phyloP scores from a whole-genome alignment of 2,888 invertebrate genomes.

The Lochmaea capreae region DNA sequence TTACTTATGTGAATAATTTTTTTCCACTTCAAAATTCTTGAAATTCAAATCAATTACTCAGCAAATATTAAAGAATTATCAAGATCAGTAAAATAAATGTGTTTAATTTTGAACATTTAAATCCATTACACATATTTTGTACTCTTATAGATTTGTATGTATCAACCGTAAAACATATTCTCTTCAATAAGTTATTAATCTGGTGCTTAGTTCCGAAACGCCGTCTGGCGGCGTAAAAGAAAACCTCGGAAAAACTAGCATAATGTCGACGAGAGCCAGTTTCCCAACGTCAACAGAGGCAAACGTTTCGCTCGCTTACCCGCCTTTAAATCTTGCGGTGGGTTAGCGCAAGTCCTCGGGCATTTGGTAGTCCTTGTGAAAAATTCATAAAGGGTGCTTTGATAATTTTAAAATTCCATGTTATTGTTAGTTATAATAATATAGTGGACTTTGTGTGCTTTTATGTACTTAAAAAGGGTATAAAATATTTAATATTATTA shows the following conservation, averaged over 20 bases:
- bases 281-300: slow-evolving; percentile 38
- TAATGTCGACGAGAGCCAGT: slow-evolving; percentile 41
- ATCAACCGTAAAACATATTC: not conserved
- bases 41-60: no score
- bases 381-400: slow-evolving; percentile 20
- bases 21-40: no score
- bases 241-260: slow-evolving; percentile 38
- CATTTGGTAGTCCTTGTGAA: slow-evolving; percentile 14
- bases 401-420: slow-evolving; percentile 15
- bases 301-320: slow-evolving; percentile 38
- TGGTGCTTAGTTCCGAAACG: slow-evolving; percentile 18
- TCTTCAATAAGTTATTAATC: not conserved
- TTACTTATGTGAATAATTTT: no score
- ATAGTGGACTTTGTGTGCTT: slow-evolving; percentile 10
- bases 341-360: slow-evolving; percentile 26
- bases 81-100: no score
- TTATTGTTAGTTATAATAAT: slow-evolving; percentile 18
- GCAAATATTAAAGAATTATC: no score
- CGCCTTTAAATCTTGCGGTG: slow-evolving; percentile 36
- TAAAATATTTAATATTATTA: not conserved
- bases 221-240: slow-evolving; percentile 38
- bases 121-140: no score
- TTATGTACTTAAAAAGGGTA: not conserved
- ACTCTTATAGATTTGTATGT: no score
- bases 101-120: no score